Evolutionary conservation across 2,888 invertebrate genomes (phyloP).

Genomic region (Rambutsinella grinnellia): DNA sequence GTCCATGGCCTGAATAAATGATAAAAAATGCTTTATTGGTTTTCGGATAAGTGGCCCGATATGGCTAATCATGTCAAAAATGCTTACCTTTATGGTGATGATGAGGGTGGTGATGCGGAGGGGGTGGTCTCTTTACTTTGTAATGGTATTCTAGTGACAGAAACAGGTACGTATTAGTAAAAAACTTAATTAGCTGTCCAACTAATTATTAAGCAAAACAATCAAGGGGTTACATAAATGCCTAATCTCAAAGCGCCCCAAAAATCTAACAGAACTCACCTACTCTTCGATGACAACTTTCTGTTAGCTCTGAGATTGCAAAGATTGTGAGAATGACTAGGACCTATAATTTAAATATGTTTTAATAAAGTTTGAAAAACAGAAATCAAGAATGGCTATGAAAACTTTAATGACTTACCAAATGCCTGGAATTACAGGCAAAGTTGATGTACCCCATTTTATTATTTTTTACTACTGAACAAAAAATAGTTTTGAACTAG

Average conservation of each 20-base stretch:
- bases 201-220: too few species aligned
- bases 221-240: too few species aligned
- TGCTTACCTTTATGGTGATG: constrained; percentile 31
- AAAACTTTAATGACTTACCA: background rate
- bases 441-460: background rate
- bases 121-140: constrained; percentile 38
- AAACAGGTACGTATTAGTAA: too few species aligned
- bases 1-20: background rate
- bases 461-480: too few species aligned
- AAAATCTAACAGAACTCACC: constrained; percentile 21
- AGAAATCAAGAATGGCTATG: too few species aligned
- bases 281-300: constrained; percentile 49
- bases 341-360: too few species aligned
- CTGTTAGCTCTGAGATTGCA: constrained; percentile 22
- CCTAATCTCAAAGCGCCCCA: background rate
- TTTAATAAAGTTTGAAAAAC: too few species aligned
- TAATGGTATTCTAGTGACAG: constrained; percentile 50
- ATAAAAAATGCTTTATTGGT: background rate
- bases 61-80: background rate
- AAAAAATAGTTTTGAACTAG: too few species aligned
- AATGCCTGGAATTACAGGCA: background rate
- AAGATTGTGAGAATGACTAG: constrained; percentile 40
- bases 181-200: too few species aligned
- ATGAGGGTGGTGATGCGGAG: background rate
- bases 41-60: background rate